Base-by-base conservation (phyloP, 1,140 invertebrate species). In the Lasioglossum albipes region DNA sequence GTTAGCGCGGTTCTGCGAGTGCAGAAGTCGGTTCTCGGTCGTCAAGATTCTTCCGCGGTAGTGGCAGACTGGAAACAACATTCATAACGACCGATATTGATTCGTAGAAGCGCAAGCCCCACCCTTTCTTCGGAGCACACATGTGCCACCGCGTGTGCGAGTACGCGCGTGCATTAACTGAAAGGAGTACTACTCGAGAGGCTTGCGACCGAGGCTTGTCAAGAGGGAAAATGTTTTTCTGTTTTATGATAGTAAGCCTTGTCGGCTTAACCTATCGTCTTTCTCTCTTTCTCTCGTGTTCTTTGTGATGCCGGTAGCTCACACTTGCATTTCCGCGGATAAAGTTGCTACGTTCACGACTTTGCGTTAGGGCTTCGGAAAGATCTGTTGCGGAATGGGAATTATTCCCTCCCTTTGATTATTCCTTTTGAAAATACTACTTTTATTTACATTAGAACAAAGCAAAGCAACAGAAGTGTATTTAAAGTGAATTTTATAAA, bases 31-130 rank as follows among this genome's bases (percentile, higher is more conserved):
- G 70, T 59, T 83, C 81, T 79, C 81, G 77, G 83, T 66, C 59
- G 73, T 74, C 70, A 76, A 84, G 82, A 84, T 84, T 80, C 84
- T 84, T 84, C 68, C 73, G 82, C 64, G 79, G 75, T 74, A 64
- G 45, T 59, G 36, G 67, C 71, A 72, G 78, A 65, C 62, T 67
- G 61, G 66, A 75, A 61, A 61, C 66, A 79, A 73, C 70, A 66
- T 52, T 77, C 73, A 79, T 84, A 84, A 79, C 67, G 52, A 10
- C 61, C 64, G 83, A 84, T 84, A 84, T 84, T 72, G 83, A 84
- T 84, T 84, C 75, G 83, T 59, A 62, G 83, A 83, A 75, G 68
- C 76, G 66, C 54, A 62, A 59, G 57, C 59, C 31, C 31, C 76
- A 61, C 66, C 59, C 22, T 74, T 61, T 62, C 65, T 68, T 27